Evolutionary conservation across 2,888 invertebrate species (phyloP), one percentile per base, ranked within the genome.

Genomic region (Aspidiotus destructor): DNA sequence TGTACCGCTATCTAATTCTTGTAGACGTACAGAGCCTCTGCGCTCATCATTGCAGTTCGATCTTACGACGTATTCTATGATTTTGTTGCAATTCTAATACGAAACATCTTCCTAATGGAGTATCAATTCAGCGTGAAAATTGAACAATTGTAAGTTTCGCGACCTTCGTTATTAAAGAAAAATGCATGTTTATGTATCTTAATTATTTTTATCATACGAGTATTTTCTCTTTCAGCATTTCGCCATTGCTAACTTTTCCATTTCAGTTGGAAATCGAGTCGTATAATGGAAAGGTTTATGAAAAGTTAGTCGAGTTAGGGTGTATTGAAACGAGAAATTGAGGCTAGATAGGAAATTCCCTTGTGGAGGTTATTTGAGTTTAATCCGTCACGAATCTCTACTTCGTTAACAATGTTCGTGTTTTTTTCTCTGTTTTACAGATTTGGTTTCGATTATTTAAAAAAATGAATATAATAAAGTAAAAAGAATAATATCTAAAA

Each of bases 91-190:
- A 62, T 52, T 44, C n/a, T 15, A 52, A 17, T 44, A 48, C 60
- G 60, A 67, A 60, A 57, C 41, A 48, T 15, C 41, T 41, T 65
- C 16, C 44, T 28, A 44, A 60, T 58, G 67, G 67, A 67, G 67
- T 42, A 58, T 41, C 44, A 28, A 28, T 28, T 57, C 67, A 40
- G 48, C 42, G 60, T 60, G 67, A 60, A 57, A 57, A 60, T 48
- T 58, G 44, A 13, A 58, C 16, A 8, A 57, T 44, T 60, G 67
- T 67, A 67, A 67, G 67, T 67, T 54, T 58, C 58, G 58, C 67
- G 60, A 42, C 44, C 44, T 60, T 67, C 58, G 28, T 58, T 58
- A 58, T 44, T 67, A 60, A 28, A 28, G n/a, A n/a, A 28, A 28
- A 28, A 5, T 67, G 67, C 48, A 44, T 67, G 13, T 67, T 17